Base-by-base conservation (phyloP, 2,888 invertebrate species). In the Epistrophe eligans region DNA sequence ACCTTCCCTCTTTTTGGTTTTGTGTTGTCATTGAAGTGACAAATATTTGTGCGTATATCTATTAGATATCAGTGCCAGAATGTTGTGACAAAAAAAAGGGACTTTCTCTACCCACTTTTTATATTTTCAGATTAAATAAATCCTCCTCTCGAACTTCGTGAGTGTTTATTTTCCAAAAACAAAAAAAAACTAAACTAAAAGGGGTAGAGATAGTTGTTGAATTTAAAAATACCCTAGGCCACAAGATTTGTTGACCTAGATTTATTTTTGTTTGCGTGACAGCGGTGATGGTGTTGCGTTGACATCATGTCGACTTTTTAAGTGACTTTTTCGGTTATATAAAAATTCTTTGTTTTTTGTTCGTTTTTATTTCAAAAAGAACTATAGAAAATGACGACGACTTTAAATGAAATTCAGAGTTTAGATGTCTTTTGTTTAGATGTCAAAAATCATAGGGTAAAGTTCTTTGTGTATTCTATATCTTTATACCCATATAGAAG, bases 221-320 rank as follows among this genome's bases (percentile, higher is more conserved):
- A 55, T 45, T 67, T 48, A 40, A 38, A 70, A 70, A 60, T 62
- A 64, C 35, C n/a, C 24, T 28, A 52, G 32, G 57, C 19, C 60
- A 50, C 60, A 50, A 48, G 66, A 60, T 72, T 40, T 17, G 19
- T 28, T 76, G 74, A 81, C 74, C 80, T 70, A 81, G 35, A 76
- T 81, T 74, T n/a, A 45, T 38, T 28, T 52, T 52, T 32, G 55
- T 52, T n/a, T 9, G 55, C 17, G 50, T 40, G 70, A 55, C 62
- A 52, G 28, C 40, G 7, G 32, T 7, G 8, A 6, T 9, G 1
- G 35, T 6, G 35, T 35, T 35, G 9, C 35, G 50, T 50, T 72
- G 72, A 72, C 66, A 73, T 73, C 50, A 60, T 67, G 45, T 79
- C 24, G 64, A 50, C 79, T 79, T 50, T 64, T 58, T 58, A 79